A percentile compares a stretch with the other conserved stretches of the same genome.
Evolutionary conservation across 1,140 invertebrate genomes (phyloP).

Genomic region (Papilio machaon): DNA sequence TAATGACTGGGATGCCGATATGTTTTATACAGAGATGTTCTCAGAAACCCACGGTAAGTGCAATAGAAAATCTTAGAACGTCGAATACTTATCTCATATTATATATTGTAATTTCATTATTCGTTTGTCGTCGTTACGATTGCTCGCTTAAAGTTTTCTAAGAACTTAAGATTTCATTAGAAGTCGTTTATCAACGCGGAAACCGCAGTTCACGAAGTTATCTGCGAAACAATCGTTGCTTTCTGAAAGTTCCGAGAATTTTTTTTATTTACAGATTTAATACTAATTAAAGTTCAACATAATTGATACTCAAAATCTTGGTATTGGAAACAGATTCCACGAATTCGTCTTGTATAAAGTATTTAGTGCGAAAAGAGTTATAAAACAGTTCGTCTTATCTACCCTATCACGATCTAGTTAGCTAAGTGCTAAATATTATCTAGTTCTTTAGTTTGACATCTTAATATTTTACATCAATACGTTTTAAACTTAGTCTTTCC

Average conservation of each 20-base stretch:
- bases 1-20: no score
- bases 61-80: no score
- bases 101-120: background rate
- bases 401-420: no score
- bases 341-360: background rate
- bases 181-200: conserved; percentile 1
- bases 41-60: no score
- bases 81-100: no score
- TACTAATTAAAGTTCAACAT: background rate
- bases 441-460: no score
- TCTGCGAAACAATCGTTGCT: conserved; percentile 5
- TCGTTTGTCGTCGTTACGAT: background rate
- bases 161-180: conserved; percentile 20
- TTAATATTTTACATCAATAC: no score
- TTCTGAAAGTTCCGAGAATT: background rate
- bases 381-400: no score
- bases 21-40: no score
- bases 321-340: background rate
- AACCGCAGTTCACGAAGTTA: conserved; percentile 8
- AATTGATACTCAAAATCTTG: background rate
- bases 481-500: no score
- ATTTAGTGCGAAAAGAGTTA: no score
- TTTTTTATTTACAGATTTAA: conserved; percentile 10
- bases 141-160: background rate
- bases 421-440: no score